phyloP scores from a whole-genome alignment of 2,888 invertebrate species.

The Euzophera pinguis region DNA sequence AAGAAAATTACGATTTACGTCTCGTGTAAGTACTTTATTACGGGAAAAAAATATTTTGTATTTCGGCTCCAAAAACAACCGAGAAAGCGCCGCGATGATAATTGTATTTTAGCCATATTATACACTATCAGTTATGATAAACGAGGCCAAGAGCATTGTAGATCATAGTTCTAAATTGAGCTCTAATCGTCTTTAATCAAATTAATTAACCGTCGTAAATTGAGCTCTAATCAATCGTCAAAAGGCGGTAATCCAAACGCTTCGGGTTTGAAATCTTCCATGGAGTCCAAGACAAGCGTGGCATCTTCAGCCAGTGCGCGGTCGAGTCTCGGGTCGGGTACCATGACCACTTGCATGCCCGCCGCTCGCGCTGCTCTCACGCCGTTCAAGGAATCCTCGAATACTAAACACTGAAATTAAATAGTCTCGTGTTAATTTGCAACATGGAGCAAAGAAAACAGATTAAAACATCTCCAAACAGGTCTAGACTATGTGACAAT shows the following conservation, averaged over 20 bases:
- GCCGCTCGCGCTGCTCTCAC: constrained; percentile 87
- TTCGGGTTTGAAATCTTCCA: constrained; percentile 90
- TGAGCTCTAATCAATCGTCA: not conserved
- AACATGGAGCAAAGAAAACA: too few relatives aligned
- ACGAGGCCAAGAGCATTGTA: too few relatives aligned
- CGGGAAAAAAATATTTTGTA: too few relatives aligned
- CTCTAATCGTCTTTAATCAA: too few relatives aligned
- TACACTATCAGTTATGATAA: too few relatives aligned
- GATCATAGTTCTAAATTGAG: not conserved
- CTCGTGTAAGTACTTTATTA: too few relatives aligned
- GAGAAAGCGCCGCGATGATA: too few relatives aligned
- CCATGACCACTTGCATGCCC: constrained; percentile 92
- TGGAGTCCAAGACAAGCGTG: constrained; percentile 83
- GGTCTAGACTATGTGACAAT: too few relatives aligned
- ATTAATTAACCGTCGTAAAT: not conserved
- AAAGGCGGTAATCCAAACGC: constrained; percentile 88
- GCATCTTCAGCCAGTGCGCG: constrained; percentile 65
- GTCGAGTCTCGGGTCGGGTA: constrained; percentile 82
- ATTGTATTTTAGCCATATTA: too few relatives aligned
- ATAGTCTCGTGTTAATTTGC: not conserved
- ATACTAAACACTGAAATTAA: constrained; percentile 85
- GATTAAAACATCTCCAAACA: too few relatives aligned
- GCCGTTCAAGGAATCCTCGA: constrained; percentile 95
- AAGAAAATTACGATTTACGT: too few relatives aligned
- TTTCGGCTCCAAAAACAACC: too few relatives aligned